Base-by-base conservation (phyloP, 1,140 invertebrate genomes). In the Holcopasites calliopsidis region DNA sequence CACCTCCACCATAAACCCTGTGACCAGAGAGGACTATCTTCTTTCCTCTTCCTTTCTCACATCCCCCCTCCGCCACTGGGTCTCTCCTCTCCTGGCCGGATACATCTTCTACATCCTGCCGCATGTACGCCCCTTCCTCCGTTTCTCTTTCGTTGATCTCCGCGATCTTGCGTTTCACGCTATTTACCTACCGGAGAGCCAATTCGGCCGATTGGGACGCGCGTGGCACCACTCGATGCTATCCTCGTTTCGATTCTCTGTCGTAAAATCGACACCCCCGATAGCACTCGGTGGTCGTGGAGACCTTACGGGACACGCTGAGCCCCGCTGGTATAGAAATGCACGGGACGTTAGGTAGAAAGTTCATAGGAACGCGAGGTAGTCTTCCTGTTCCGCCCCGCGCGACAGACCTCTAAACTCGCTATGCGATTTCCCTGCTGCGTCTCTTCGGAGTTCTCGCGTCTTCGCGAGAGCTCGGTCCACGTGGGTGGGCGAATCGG, bases 401-500 rank as follows among this genome's bases (percentile, higher is more conserved):
- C 28, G n/a, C n/a, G n/a, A n/a, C n/a, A n/a, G n/a, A n/a, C n/a
- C n/a, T n/a, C n/a, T n/a, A n/a, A n/a, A n/a, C n/a, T n/a, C 28
- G 2, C 8, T 6, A 18, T 3, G 33, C 26, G 52, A 18, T 69
- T 33, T 44, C 23, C 21, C 0, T 31, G n/a, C n/a, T n/a, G n/a
- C n/a, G n/a, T n/a, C n/a, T n/a, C n/a, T n/a, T n/a, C n/a, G n/a
- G n/a, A n/a, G n/a, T n/a, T n/a, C n/a, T n/a, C n/a, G 26, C 23
- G 38, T 61, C 47, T 44, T n/a, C 31, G 33, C 21, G 44, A 60
- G n/a, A 69, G n/a, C 44, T 55, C 35, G 40, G 7, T 35, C 31
- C 54, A 42, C n/a, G 71, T 68, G 84, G 81, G 74, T 80, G 81
- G 81, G 75, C 73, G 83, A 83, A 88, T 87, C 68, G 87, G 82